Evolutionary conservation across 2,888 invertebrate species (phyloP), one percentile per base, ranked within the genome.

Genomic region (Stegana nigrithorax): DNA sequence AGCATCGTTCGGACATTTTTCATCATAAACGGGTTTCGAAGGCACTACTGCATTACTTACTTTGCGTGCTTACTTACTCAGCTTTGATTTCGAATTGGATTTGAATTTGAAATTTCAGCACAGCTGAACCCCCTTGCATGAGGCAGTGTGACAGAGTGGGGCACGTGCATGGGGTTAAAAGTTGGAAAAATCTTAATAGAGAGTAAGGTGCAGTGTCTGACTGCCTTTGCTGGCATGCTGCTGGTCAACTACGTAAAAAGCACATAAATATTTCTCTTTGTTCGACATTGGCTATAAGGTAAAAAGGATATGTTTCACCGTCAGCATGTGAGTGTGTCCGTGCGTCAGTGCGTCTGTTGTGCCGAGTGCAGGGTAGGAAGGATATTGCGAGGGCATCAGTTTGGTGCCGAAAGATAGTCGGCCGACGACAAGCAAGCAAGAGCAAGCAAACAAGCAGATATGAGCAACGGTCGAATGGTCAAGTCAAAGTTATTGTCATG

Each of bases 401-500:
- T n/a, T n/a, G n/a, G n/a, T n/a, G n/a, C n/a, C n/a, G n/a, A n/a
- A n/a, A 42, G 27, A 58, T 44, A 26, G 50, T 51, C 36, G 23
- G 17, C 42, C 44, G 17, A 53, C n/a, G n/a, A 32, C 45, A 32
- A 61, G 6, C 59, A 42, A 29, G 62, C 63, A 66, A 27, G 57
- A 7, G 42, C 60, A 67, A 65, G 25, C 45, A 58, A 47, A 14
- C 56, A 60, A 57, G 42, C 68, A 71, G 69, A 74, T 75, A 78
- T 81, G 81, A 78, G 70, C 71, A 80, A 81, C 71, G 81, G 71
- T 73, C 74, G 76, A 81, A 66, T 75, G 73, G 76, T 73, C 78
- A 78, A 81, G 80, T 73, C 77, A 80, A 72, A 78, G 78, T 80
- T 78, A 81, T 78, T 78, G 76, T 68, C 74, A 68, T 78, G 80